Base-by-base conservation (phyloP, 2,113 vertebrate genomes). In the Murina feae region DNA sequence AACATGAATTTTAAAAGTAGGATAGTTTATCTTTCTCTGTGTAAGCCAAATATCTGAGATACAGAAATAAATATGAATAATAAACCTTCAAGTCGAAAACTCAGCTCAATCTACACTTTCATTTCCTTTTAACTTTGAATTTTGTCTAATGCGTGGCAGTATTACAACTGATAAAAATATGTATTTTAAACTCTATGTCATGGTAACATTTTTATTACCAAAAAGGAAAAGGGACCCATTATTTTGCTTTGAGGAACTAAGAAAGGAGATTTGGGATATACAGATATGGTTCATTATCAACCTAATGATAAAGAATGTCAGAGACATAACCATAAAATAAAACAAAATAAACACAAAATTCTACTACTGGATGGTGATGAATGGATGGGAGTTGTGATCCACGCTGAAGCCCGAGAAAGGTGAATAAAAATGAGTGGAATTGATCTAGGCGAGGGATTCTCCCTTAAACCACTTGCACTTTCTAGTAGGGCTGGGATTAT, bases 391-490 rank as follows among this genome's bases (percentile, higher is more conserved):
- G 1, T 3, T 75, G 1, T 55, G 3, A 37, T 68, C 51, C 37
- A 71, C 1, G 16, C 20, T 37, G 35, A 91, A 11, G 2, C 4
- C 28, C 66, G 18, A 66, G 35, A 74, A 32, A 18, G 12, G 20
- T 37, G 12, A 90, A 21, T 14, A 53, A 60, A 82, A 84, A 58
- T 37, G 2, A 79, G 60, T 11, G 1, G 37, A 78, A 91, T 78
- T 44, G 47, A 49, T 86, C 53, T 49, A 47, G 16, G 21, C 1
- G 2, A 72, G 60, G 4, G 37, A 60, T 47, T 75, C 6, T 60
- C 20, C 2, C 1, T 60, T 21, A 16, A n/a, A 1, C 18, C 42
- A 66, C 0, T 14, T 10, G 0, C 0, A 69, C 6, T 65, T 78
- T 58, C 35, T 30, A 39, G 6, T 30, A 32, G 6, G 5, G 9